phyloP scores from a whole-genome alignment of 2,888 invertebrate species.

The Pandemis heparana region DNA sequence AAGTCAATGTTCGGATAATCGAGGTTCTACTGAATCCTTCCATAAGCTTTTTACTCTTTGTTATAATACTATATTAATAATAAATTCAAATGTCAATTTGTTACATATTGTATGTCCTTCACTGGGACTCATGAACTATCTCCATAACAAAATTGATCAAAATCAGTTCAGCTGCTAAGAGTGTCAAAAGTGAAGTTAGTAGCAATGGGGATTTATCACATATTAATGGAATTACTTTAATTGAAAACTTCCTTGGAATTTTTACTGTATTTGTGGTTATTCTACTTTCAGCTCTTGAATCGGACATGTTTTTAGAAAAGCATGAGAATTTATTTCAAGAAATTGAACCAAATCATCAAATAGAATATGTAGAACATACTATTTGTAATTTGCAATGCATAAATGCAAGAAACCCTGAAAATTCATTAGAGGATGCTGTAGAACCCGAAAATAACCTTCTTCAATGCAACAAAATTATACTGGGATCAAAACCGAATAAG shows the following conservation, averaged over 20 bases:
- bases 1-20: too few species aligned
- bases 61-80: too few species aligned
- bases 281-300: constrained; percentile 30
- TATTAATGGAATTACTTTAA: neutral
- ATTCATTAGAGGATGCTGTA: neutral
- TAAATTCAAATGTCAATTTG: too few species aligned
- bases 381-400: neutral
- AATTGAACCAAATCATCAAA: neutral
- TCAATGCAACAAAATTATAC: constrained; percentile 59
- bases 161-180: too few species aligned
- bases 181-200: too few species aligned
- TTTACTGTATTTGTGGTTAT: neutral
- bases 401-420: neutral
- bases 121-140: too few species aligned
- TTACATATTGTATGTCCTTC: too few species aligned
- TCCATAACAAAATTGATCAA: too few species aligned
- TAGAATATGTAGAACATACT: neutral
- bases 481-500: constrained; percentile 61
- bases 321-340: constrained; percentile 3
- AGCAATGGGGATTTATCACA: too few species aligned
- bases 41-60: too few species aligned
- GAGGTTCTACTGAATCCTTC: too few species aligned
- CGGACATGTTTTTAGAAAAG: constrained; percentile 21
- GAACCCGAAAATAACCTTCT: constrained; percentile 30
- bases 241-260: neutral